A percentile compares a stretch with the other conserved stretches of the same genome.
These are phyloP conservation scores for Allobates femoralis DNA, from an alignment of 2,797 vertebrate genomes.

Conservation along the genomic window DNA sequence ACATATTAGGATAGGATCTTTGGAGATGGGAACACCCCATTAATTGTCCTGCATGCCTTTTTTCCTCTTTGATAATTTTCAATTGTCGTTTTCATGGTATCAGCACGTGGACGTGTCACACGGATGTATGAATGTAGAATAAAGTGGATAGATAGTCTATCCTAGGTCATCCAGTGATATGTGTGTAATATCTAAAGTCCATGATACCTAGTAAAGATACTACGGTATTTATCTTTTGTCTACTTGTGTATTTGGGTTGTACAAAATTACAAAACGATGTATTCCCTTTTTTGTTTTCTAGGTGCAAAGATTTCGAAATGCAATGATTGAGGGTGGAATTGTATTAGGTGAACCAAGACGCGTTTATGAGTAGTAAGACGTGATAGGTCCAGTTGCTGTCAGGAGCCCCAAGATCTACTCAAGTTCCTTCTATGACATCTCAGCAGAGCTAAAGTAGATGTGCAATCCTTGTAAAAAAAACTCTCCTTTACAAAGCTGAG, in stretches of 20 bases:
- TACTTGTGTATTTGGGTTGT: background rate
- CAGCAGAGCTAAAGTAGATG: background rate
- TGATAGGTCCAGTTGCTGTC: background rate
- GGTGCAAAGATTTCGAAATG: constrained; percentile 83
- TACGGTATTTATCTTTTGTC: too few relatives aligned
- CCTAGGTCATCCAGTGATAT: too few relatives aligned
- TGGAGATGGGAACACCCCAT: too few relatives aligned
- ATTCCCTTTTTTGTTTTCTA: constrained; percentile 63
- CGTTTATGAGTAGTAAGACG: constrained; percentile 74
- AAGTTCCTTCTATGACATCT: background rate
- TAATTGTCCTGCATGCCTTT: too few relatives aligned
- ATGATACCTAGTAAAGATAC: too few relatives aligned
- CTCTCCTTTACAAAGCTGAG: background rate
- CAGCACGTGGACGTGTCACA: too few relatives aligned
- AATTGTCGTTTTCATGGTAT: too few relatives aligned
- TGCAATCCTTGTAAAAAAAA: background rate
- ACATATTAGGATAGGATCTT: too few relatives aligned
- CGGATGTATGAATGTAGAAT: too few relatives aligned
- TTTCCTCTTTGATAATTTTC: too few relatives aligned
- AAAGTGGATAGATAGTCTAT: too few relatives aligned
- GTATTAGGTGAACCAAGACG: constrained; percentile 84
- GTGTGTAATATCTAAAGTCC: too few relatives aligned
- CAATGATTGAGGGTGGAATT: constrained; percentile 87
- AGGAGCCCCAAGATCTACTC: background rate
- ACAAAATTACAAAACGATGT: background rate